Evolutionary conservation across 2,113 vertebrate species (phyloP), one percentile per base, ranked within the genome.

Genomic region (zebrafish (Danio rerio)): DNA sequence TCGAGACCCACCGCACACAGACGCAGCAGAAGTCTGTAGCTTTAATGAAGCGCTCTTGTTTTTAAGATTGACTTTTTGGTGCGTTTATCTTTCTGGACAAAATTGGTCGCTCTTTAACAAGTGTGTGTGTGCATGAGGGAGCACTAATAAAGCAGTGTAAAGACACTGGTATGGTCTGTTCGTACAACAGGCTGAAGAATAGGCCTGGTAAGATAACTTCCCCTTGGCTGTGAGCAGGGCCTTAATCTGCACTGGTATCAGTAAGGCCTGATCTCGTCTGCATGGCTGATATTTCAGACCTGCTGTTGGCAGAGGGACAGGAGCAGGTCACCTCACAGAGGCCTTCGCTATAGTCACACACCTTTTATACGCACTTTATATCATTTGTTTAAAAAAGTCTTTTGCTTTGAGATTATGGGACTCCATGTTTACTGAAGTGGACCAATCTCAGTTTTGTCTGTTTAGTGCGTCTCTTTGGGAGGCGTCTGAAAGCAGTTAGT

Each of bases 1-100:
- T 92, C 87, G 92, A 92, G 90, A 92, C 92, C 87, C 90, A 92
- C 95, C 94, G 95, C 93, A 92, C 92, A 87, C 85, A 89, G 86
- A 86, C 79, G 84, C 81, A 75, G 87, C 81, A 83, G 81, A 86
- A 80, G 85, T 89, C 90, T 93, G 88, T 90, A 88, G 90, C 92
- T 91, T 92, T 90, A 90, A 91, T 92, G 89, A 90, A 90, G 85
- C 63, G 78, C 84, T 83, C 81, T 90, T 91, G 90, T 91, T 92
- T 91, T 90, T 62, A 84, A 80, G 82, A 80, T 70, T 91, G 92
- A 90, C 90, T 90, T 92, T 92, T 91, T 85, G 84, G 3, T 18
- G 6, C 9, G 8, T 83, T 81, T 78, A 18, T 59, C 9, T 72
- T 88, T 40, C 82, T 7, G n/a, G 2, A 9, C 9, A 12, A 50